A percentile compares a stretch with the other conserved stretches of the same genome.
These are phyloP conservation scores for Furcula furcula DNA, from an alignment of 2,888 invertebrate species.

Conservation along the genomic window DNA sequence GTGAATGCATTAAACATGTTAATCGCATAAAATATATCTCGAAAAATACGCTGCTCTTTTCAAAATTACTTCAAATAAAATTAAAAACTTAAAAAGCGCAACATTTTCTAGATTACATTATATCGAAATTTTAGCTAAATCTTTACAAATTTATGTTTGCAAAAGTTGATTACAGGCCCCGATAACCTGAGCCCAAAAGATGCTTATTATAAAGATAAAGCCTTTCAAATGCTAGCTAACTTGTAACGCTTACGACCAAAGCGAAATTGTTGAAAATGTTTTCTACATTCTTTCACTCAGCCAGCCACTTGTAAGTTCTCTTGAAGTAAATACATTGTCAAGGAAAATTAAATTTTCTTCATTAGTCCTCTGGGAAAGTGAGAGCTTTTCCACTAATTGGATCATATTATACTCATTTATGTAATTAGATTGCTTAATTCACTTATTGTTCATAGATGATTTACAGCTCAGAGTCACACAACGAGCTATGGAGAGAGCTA, in stretches of 20 bases:
- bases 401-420: not conserved
- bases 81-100: not conserved
- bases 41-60: not conserved
- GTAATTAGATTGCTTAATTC: not conserved
- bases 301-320: conserved; percentile 9
- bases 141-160: not conserved
- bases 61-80: too few relatives aligned
- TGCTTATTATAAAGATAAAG: conserved; percentile 24
- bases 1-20: not conserved
- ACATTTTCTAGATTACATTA: not conserved
- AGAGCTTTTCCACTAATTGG: conserved; percentile 1
- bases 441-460: too few relatives aligned
- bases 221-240: conserved; percentile 33
- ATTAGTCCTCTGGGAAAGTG: conserved; percentile 17
- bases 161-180: conserved; percentile 9
- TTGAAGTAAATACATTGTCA: conserved; percentile 13
- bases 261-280: conserved; percentile 24
- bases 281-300: conserved; percentile 9
- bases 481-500: too few relatives aligned
- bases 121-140: not conserved
- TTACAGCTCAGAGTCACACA: too few relatives aligned
- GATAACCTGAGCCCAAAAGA: conserved; percentile 24
- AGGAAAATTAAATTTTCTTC: conserved; percentile 16
- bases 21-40: conserved; percentile 1
- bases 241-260: conserved; percentile 29